phyloP scores from a whole-genome alignment of 92 coral and sea anemone species.

The Umimayanthus chanpuru region DNA sequence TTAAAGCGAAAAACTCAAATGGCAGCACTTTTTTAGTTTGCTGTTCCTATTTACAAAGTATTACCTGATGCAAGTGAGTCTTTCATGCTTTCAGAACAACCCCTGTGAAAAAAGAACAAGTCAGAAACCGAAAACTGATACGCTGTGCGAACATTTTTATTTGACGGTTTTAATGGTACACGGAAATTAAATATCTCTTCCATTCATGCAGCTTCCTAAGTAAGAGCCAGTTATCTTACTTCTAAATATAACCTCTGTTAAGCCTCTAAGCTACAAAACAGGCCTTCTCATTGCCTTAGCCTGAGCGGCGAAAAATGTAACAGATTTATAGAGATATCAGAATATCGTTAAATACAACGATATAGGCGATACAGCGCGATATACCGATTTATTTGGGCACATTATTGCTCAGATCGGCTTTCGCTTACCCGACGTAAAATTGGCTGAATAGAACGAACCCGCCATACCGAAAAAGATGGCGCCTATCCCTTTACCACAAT shows the following conservation, averaged over 20 bases:
- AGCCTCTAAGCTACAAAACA: slow-evolving; percentile 1
- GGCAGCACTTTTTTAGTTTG: slow-evolving; percentile 12
- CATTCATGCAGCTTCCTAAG: slow-evolving; percentile 7
- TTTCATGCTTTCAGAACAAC: slow-evolving; percentile 18
- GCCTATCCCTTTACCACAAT: slow-evolving; percentile 11
- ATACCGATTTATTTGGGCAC: slow-evolving; percentile 11
- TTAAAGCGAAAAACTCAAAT: not conserved
- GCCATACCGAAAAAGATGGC: slow-evolving; percentile 15
- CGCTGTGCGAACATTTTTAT: slow-evolving; percentile 17
- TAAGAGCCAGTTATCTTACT: slow-evolving; percentile 13
- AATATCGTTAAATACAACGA: slow-evolving; percentile 5
- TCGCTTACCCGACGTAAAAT: slow-evolving; percentile 11
- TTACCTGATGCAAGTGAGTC: slow-evolving; percentile 17
- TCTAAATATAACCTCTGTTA: slow-evolving; percentile 8
- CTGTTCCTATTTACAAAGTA: slow-evolving; percentile 6
- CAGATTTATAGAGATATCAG: slow-evolving; percentile 12
- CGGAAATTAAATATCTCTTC: slow-evolving; percentile 10
- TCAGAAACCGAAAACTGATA: slow-evolving; percentile 14
- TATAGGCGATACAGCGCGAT: slow-evolving; percentile 2
- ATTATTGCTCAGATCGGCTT: slow-evolving; percentile 11
- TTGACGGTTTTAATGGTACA: slow-evolving; percentile 18
- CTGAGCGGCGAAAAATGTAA: slow-evolving; percentile 8
- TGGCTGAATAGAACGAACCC: slow-evolving; percentile 9
- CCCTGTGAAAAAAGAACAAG: slow-evolving; percentile 19
- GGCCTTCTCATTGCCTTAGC: slow-evolving; percentile 16